A percentile compares a stretch with the other conserved stretches of the same genome.
These are phyloP conservation scores for Tanytarsus gracilentus DNA, from an alignment of 2,888 invertebrate genomes.

Conservation along the genomic window DNA sequence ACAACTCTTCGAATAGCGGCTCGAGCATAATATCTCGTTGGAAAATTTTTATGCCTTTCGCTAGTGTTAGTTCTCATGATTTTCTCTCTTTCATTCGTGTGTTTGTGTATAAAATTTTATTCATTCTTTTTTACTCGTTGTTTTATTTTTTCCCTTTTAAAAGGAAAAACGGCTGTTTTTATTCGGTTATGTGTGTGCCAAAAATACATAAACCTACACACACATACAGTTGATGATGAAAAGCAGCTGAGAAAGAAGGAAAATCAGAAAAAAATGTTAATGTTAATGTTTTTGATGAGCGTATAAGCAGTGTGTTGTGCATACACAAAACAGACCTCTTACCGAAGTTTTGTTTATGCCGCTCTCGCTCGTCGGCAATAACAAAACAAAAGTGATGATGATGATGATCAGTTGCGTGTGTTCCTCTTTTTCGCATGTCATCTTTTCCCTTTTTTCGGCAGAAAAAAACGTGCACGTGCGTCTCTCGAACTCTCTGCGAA, in stretches of 20 bases:
- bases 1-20: no score
- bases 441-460: neutral
- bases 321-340: neutral
- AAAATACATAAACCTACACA: no score
- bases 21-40: no score
- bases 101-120: no score
- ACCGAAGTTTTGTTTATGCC: neutral
- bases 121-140: no score
- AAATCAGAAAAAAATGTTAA: neutral
- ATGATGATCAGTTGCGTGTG: constrained; percentile 14
- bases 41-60: no score
- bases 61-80: no score
- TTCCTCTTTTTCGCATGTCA: constrained; percentile 1
- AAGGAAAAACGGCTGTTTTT: no score
- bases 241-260: neutral
- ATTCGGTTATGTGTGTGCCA: no score
- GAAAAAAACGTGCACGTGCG: neutral
- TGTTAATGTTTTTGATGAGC: constrained; percentile 10
- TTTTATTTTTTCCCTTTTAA: no score
- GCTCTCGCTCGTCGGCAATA: neutral
- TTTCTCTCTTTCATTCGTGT: no score
- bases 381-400: neutral
- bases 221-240: no score
- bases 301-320: neutral
- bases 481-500: neutral